Base-by-base conservation (phyloP, 1,140 invertebrate species). In the Aradophagus sp. region DNA sequence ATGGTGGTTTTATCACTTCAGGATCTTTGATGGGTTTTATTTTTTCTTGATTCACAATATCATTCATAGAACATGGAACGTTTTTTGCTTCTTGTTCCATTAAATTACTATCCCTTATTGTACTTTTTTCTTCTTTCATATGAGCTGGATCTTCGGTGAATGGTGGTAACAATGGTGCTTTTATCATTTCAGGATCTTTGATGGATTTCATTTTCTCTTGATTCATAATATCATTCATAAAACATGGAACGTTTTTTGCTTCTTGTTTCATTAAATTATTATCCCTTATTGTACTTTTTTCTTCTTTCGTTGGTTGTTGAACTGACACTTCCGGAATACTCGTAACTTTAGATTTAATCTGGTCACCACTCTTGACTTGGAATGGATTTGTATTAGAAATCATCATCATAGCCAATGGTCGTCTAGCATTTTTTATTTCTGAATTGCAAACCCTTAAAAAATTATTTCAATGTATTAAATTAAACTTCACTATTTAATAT, bases 361-460 rank as follows among this genome's bases (percentile, higher is more conserved):
- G n/a, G n/a, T n/a, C n/a, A n/a, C n/a, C n/a, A n/a, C n/a, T n/a
- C n/a, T n/a, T n/a, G n/a, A n/a, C n/a, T 2, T n/a, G 10, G 42
- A 19, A 0, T 27, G 47, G 10, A 8, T 15, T 35, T 35, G 16
- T 2, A 19, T 17, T n/a, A 13, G 8, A 23, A 5, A 23, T 8
- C 8, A 8, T 8, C 8, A 4, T 23, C 8, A 8, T 23, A 14
- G 50, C 52, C 41, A 84, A 65, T 17, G 83, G 82, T 50, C 68
- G 67, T 23, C 80, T 77, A 0, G 58, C 38, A 14, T 41, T 48
- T 47, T 77, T 83, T 10, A 20, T 13, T 35, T 76, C 77, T 5
- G 39, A 19, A 56, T 42, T 74, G 12, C 47, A 69, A 45, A 74
- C 75, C 26, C 79, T 82, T n/a, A n/a, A n/a, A n/a, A n/a, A n/a